phyloP scores from a whole-genome alignment of 2,888 invertebrate genomes.

The Disparrhopalites patrizii region DNA sequence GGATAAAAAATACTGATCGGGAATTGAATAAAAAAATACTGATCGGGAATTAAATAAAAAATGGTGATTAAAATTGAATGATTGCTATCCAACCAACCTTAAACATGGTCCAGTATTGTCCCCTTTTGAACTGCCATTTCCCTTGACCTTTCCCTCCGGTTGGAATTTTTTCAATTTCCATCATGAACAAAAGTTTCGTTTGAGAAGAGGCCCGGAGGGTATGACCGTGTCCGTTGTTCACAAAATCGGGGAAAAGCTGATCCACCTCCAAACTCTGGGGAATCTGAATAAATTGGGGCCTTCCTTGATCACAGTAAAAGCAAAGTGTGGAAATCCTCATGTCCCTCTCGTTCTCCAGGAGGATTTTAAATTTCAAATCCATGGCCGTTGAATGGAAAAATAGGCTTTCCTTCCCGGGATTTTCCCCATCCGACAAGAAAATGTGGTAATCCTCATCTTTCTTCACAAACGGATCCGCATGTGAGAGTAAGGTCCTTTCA shows the following conservation, averaged over 20 bases:
- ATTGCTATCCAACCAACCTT: no score
- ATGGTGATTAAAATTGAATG: no score
- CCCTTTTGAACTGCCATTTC: slow-evolving; percentile 9
- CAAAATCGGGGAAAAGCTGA: neutral
- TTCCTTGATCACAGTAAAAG: neutral
- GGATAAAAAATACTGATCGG: no score
- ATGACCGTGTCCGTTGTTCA: neutral
- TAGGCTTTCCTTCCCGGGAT: neutral
- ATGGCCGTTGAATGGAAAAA: neutral
- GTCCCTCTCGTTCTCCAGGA: neutral
- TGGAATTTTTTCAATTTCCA: no score
- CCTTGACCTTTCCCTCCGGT: neutral
- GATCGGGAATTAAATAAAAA: no score
- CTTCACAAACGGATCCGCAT: neutral
- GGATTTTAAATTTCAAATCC: neutral
- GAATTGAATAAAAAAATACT: no score
- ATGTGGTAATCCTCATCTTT: neutral
- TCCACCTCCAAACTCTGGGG: neutral
- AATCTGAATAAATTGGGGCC: neutral
- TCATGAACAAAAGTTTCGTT: neutral
- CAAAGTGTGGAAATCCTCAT: neutral
- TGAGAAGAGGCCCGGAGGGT: neutral
- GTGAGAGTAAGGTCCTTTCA: neutral
- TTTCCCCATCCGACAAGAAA: neutral
- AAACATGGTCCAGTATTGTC: slow-evolving; percentile 9